These are phyloP conservation scores for Lycaon pictus DNA, from an alignment of 2,113 vertebrate genomes.

Conservation along the genomic window DNA sequence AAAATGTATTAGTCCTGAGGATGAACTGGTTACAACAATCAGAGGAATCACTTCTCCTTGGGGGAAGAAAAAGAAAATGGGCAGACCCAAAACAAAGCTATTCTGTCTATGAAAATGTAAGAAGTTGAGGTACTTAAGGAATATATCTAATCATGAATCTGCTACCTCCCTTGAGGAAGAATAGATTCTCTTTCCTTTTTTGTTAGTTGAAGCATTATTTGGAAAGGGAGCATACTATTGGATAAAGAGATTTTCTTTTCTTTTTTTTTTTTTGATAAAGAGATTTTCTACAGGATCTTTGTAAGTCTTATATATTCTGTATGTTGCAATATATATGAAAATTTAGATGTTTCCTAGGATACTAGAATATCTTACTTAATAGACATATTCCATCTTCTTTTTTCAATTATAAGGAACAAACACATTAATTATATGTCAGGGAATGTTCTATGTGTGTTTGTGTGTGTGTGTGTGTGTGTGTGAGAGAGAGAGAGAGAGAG, in stretches of 20 bases:
- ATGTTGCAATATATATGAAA: not conserved
- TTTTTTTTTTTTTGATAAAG: too few species aligned
- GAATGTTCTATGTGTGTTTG: not conserved
- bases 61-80: not conserved
- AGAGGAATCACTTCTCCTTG: not conserved
- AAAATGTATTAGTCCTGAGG: not conserved
- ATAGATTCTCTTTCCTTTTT: not conserved
- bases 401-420: not conserved
- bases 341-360: not conserved
- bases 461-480: too few species aligned
- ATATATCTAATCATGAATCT: not conserved
- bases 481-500: not conserved
- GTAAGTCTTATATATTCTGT: not conserved
- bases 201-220: not conserved
- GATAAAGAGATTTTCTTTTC: not conserved
- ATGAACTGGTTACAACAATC: not conserved
- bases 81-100: not conserved
- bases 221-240: not conserved
- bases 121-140: not conserved
- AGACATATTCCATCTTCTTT: not conserved
- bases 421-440: not conserved
- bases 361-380: not conserved
- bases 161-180: not conserved
- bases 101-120: not conserved
- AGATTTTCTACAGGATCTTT: not conserved